Conservation (phyloP, 2,113 vertebrate species). For the Pachycephala philippinensis region DNA sequence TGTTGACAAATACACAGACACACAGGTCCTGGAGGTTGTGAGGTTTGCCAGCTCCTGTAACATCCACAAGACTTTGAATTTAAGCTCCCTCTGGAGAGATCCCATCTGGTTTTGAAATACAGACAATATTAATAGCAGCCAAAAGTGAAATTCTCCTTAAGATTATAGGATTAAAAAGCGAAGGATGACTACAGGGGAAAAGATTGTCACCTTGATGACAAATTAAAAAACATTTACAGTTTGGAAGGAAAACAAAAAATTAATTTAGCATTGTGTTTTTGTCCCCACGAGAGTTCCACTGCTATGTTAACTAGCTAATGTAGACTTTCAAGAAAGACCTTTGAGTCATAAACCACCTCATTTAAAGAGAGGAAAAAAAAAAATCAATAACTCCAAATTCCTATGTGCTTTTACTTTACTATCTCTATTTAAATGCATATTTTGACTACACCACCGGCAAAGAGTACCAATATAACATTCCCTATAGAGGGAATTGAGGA, state of each 20-base stretch:
- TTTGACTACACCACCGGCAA: neutral
- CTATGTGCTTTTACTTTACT: neutral
- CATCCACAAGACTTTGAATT: neutral
- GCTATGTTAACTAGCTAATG: neutral
- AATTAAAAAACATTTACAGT: neutral
- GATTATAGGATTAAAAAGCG: neutral
- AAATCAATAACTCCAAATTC: neutral
- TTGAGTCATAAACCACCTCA: slow-evolving; percentile 1
- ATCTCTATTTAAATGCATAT: slow-evolving; percentile 23
- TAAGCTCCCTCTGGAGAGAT: neutral
- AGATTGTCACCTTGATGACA: neutral
- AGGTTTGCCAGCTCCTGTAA: neutral
- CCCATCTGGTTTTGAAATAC: neutral
- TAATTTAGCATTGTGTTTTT: neutral
- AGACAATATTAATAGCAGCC: neutral
- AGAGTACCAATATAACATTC: neutral
- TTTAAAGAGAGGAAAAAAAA: slow-evolving; percentile 7
- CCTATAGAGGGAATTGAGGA: neutral
- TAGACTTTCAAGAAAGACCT: neutral
- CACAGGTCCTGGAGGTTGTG: neutral
- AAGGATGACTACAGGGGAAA: neutral
- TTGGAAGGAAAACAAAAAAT: neutral
- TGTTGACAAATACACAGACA: neutral
- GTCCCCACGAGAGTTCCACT: neutral
- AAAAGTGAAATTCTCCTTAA: neutral